Conservation (phyloP, 2,888 invertebrate species). For the Drosophila eohydei region DNA sequence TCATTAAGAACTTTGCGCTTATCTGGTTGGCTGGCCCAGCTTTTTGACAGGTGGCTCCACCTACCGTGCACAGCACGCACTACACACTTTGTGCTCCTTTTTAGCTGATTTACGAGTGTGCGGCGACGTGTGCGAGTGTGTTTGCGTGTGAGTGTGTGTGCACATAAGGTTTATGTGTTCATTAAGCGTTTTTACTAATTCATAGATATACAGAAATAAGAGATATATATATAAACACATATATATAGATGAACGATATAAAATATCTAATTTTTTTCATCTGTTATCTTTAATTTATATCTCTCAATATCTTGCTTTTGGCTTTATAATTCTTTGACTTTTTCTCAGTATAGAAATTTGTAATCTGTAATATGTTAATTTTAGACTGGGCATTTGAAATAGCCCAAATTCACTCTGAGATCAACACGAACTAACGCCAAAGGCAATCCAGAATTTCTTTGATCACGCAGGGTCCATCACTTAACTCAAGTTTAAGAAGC, state of each 20-base stretch:
- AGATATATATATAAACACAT: too few species aligned
- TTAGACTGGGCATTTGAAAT: too few species aligned
- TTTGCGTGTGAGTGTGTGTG: background rate
- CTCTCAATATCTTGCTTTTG: too few species aligned
- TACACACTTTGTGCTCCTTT: constrained; percentile 17
- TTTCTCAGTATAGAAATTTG: too few species aligned
- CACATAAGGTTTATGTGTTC: background rate
- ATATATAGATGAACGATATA: too few species aligned
- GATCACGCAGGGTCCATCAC: background rate
- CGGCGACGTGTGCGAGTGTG: background rate
- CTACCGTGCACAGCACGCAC: constrained; percentile 35
- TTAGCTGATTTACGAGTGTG: constrained; percentile 23
- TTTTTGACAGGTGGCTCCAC: constrained; percentile 51
- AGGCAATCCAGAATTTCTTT: background rate
- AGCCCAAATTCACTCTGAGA: background rate
- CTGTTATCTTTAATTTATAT: too few species aligned
- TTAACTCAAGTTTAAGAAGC: background rate
- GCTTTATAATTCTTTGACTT: too few species aligned
- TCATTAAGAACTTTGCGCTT: constrained; percentile 59
- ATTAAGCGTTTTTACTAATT: too few species aligned
- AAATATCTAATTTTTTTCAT: too few species aligned
- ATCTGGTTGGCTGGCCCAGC: constrained; percentile 58
- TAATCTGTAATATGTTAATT: too few species aligned
- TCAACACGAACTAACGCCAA: background rate
- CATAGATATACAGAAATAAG: background rate